Conservation (phyloP, 2,888 invertebrate genomes). For the Dicranocentrus wangi region DNA sequence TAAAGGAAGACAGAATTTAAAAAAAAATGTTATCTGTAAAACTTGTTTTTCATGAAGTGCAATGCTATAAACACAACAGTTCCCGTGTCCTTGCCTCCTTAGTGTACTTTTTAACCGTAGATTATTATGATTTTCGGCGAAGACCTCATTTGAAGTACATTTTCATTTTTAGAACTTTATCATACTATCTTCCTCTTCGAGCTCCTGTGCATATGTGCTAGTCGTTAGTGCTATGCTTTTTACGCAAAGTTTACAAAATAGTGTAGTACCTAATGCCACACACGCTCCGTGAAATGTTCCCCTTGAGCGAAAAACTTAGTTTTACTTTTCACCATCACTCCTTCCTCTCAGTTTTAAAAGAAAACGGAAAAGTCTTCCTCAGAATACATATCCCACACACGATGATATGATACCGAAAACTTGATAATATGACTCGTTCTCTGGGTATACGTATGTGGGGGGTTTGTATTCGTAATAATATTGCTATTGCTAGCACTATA, state of each 20-base stretch:
- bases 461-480: slow-evolving; percentile 19
- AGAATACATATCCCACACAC: too few species aligned
- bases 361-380: too few species aligned
- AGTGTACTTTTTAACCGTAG: not conserved
- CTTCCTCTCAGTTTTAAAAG: slow-evolving; percentile 25
- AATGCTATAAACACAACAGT: slow-evolving; percentile 11
- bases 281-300: slow-evolving; percentile 46
- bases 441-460: slow-evolving; percentile 13
- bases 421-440: slow-evolving; percentile 37
- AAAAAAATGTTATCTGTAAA: not conserved
- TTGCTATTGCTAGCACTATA: slow-evolving; percentile 28
- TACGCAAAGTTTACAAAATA: slow-evolving; percentile 39
- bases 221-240: slow-evolving; percentile 10
- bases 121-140: not conserved
- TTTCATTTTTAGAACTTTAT: slow-evolving; percentile 29
- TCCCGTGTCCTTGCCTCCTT: slow-evolving; percentile 12
- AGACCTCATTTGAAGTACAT: slow-evolving; percentile 40
- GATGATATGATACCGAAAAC: slow-evolving; percentile 33
- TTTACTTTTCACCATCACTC: slow-evolving; percentile 43
- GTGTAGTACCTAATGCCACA: not conserved
- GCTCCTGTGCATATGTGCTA: slow-evolving; percentile 28
- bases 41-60: not conserved
- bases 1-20: too few species aligned
- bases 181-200: slow-evolving; percentile 32
- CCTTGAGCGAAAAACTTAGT: slow-evolving; percentile 61